Evolutionary conservation across 2,888 invertebrate genomes (phyloP).

Genomic region (Melanchra persicariae): DNA sequence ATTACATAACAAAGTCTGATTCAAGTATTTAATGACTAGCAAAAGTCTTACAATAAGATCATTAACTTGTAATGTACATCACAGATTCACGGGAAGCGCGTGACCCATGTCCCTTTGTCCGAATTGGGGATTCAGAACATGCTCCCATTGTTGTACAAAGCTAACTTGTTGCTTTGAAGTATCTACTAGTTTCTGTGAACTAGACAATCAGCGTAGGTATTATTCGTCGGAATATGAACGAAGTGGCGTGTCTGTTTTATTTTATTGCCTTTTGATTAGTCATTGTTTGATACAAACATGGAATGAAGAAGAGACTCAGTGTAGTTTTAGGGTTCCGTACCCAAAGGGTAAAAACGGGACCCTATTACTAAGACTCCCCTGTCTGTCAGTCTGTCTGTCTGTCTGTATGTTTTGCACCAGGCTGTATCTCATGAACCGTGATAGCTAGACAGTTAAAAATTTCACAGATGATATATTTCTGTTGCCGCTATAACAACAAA

Average conservation of each 20-base stretch:
- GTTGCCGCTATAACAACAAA: too few species aligned
- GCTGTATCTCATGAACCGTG: too few species aligned
- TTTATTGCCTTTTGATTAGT: constrained; percentile 21
- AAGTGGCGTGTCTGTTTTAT: constrained; percentile 19
- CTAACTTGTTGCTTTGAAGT: constrained; percentile 58
- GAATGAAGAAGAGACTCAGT: not conserved
- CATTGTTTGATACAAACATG: constrained; percentile 1
- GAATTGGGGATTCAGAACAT: constrained; percentile 53
- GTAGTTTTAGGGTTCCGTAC: too few species aligned
- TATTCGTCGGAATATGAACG: constrained; percentile 33
- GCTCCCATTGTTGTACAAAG: constrained; percentile 61
- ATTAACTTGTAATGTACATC: constrained; percentile 27
- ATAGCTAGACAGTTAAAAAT: too few species aligned
- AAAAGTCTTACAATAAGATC: constrained; percentile 4
- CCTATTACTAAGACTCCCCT: too few species aligned
- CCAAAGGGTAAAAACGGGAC: too few species aligned
- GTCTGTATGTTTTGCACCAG: too few species aligned
- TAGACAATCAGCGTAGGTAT: constrained; percentile 28
- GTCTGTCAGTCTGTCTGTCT: too few species aligned
- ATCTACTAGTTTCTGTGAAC: constrained; percentile 44
- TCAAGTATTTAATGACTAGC: not conserved
- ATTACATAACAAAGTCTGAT: not conserved
- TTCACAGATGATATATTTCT: too few species aligned
- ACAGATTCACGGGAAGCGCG: constrained; percentile 37
- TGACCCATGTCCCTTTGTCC: constrained; percentile 44